A percentile compares a stretch with the other conserved stretches of the same genome.
phyloP scores from a whole-genome alignment of 2,113 vertebrate genomes.

The Perognathus longimembris region DNA sequence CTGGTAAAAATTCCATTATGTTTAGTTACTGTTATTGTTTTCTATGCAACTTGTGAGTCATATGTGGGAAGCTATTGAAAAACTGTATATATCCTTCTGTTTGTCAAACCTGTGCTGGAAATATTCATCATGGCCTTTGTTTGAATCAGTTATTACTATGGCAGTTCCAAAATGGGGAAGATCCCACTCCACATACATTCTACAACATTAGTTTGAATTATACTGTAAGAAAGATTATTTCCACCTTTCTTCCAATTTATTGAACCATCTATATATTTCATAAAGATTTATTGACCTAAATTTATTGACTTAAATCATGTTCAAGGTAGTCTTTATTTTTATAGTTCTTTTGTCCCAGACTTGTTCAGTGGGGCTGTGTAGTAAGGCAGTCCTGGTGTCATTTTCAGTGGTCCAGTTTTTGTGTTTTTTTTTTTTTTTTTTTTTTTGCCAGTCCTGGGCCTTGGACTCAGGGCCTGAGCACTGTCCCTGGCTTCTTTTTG shows the following conservation, averaged over 20 bases:
- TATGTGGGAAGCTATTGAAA: neutral
- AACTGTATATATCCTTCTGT: neutral
- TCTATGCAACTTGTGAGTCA: neutral
- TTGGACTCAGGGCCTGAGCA: too few relatives aligned
- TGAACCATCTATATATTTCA: neutral
- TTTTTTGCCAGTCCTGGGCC: too few relatives aligned
- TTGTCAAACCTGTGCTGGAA: neutral
- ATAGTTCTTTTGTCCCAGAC: neutral
- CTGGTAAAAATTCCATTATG: neutral
- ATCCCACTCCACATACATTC: neutral
- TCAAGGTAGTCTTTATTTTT: neutral
- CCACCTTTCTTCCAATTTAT: neutral
- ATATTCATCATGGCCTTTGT: neutral
- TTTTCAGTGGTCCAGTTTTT: constrained; percentile 24
- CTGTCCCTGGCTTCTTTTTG: too few relatives aligned
- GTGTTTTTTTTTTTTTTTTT: too few relatives aligned
- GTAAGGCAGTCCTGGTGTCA: neutral
- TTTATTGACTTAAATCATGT: too few relatives aligned
- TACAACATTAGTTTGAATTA: neutral
- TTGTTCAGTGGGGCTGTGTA: neutral
- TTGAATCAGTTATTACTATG: neutral
- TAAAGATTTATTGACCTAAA: neutral
- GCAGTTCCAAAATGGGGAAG: neutral
- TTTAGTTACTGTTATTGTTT: neutral
- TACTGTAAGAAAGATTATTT: neutral